Base-by-base conservation (phyloP, 2,113 vertebrate genomes). In the Phyllopteryx taeniolatus region DNA sequence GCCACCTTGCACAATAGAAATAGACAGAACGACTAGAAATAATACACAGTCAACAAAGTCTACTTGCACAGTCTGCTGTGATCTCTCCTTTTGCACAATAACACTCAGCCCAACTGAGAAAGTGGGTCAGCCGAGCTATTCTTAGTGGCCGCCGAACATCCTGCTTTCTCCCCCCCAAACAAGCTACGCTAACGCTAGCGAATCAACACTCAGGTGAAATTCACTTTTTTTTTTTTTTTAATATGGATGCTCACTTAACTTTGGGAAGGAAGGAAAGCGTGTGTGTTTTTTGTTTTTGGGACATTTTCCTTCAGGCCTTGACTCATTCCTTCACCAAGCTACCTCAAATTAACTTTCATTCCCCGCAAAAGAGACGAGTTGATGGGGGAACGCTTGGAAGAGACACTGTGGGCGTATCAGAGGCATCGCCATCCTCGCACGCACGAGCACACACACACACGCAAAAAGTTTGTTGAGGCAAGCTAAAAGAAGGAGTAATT, bases 41-140 rank as follows among this genome's bases (percentile, higher is more conserved):
- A 74, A 78, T 76, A 51, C 79, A 79, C 71, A 74, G 7, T 61
- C 59, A 61, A 61, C 59, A 61, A 61, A 35, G 59, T 35, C 59
- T 35, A 19, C 59, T 17, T 61, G 56, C 59, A 56, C 53, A 44
- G 67, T 79, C 76, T 76, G 78, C 76, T 81, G 79, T 67, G 78
- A 78, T 87, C 81, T 81, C 71, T 70, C 73, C 68, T 71, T 79
- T 75, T 79, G 71, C 82, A 90, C 83, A 89, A 85, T 83, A 75
- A 78, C 73, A 80, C 60, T 7, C 72, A 88, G 78, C 88, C 76
- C 83, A 79, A 65, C 81, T 82, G 79, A 72, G 74, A 76, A 91
- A 92, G 79, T 91, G 89, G 90, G 90, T 92, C 89, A 90, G 77
- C 80, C 74, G 69, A 86, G 85, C 81, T 93, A 92, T 92, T 88